A percentile compares a stretch with the other conserved stretches of the same genome.
Conservation (phyloP, 2,888 invertebrate genomes). For the Polyommatus icarus region DNA sequence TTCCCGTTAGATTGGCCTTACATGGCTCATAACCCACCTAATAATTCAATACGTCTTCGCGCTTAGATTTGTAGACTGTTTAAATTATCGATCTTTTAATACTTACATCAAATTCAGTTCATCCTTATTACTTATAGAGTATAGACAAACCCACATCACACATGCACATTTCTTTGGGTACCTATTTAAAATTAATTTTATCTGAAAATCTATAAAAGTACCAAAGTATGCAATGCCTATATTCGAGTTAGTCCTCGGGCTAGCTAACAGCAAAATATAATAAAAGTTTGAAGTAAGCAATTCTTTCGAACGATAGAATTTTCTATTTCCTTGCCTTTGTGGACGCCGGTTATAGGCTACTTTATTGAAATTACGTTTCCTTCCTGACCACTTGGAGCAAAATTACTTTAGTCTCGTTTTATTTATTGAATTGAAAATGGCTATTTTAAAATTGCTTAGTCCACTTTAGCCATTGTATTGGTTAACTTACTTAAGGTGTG, state of each 20-base stretch:
- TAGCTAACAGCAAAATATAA: conserved; percentile 9
- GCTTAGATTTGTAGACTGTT: too few species aligned
- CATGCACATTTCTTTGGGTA: too few species aligned
- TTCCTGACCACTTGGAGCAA: neutral
- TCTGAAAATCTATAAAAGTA: too few species aligned
- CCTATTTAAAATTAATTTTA: too few species aligned
- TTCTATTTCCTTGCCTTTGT: neutral
- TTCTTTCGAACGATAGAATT: conserved; percentile 2
- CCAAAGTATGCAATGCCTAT: too few species aligned
- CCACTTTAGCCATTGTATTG: neutral
- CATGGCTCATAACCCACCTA: too few species aligned
- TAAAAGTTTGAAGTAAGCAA: conserved; percentile 2
- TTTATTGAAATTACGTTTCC: neutral
- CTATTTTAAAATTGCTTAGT: neutral
- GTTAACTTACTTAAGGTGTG: neutral
- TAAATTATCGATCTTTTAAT: too few species aligned
- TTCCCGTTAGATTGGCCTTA: too few species aligned
- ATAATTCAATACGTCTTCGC: too few species aligned
- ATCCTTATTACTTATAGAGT: too few species aligned
- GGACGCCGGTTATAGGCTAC: neutral
- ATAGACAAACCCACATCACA: too few species aligned
- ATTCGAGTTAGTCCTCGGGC: neutral
- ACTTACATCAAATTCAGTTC: too few species aligned
- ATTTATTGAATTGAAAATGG: neutral
- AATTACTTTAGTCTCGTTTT: neutral